phyloP scores from a whole-genome alignment of 2,888 invertebrate species.

The Tuta absoluta region DNA sequence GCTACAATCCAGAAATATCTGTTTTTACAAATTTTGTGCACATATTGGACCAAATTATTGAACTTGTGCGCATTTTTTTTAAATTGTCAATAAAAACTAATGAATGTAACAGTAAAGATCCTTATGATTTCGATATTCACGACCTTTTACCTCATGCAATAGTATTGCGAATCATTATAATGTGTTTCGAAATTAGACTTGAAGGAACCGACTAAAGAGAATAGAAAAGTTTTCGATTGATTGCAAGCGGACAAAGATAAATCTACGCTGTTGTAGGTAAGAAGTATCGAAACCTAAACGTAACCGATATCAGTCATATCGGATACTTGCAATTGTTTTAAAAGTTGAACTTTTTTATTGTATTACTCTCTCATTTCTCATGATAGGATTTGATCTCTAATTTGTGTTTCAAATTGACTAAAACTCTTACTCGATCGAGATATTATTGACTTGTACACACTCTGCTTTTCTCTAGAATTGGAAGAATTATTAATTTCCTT shows the following conservation, averaged over 20 bases:
- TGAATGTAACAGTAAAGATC: slow-evolving; percentile 5
- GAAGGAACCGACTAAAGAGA: slow-evolving; percentile 33
- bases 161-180: slow-evolving; percentile 58
- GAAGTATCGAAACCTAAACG: too few species aligned
- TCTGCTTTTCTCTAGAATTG: not conserved
- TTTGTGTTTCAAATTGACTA: not conserved
- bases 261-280: too few species aligned
- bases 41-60: not conserved
- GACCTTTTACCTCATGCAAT: slow-evolving; percentile 48
- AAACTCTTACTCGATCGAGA: not conserved
- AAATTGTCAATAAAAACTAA: not conserved
- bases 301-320: too few species aligned
- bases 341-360: not conserved
- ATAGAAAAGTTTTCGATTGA: not conserved
- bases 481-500: not conserved
- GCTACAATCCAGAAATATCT: too few species aligned
- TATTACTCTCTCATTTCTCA: not conserved
- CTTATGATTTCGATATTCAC: not conserved
- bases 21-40: too few species aligned
- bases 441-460: slow-evolving; percentile 29
- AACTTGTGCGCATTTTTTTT: not conserved
- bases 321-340: too few species aligned
- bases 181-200: slow-evolving; percentile 54
- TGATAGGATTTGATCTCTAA: not conserved
- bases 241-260: not conserved